These are phyloP conservation scores for Ochropleura plecta DNA, from an alignment of 2,888 invertebrate genomes.

Conservation along the genomic window DNA sequence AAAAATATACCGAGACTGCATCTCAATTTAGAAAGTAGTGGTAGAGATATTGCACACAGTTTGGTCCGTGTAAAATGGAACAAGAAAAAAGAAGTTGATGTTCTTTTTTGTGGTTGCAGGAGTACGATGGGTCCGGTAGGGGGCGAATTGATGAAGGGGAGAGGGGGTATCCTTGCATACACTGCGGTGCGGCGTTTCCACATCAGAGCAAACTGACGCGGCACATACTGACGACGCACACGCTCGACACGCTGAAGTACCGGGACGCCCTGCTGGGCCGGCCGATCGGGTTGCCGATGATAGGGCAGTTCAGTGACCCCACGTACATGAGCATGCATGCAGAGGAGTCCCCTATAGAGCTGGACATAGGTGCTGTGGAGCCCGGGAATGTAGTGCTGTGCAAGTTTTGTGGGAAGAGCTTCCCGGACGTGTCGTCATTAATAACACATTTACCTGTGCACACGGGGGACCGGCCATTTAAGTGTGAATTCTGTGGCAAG, in stretches of 20 bases:
- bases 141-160: constrained; percentile 88
- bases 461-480: constrained; percentile 97
- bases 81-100: constrained; percentile 97
- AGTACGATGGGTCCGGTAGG: constrained; percentile 94
- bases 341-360: constrained; percentile 91
- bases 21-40: constrained; percentile 90
- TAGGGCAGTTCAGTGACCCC: constrained; percentile 87
- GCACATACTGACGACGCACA: constrained; percentile 97
- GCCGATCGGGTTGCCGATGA: constrained; percentile 83
- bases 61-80: constrained; percentile 84
- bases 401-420: constrained; percentile 98
- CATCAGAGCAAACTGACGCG: constrained; percentile 97
- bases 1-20: constrained; percentile 86
- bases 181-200: constrained; percentile 96
- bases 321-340: constrained; percentile 87
- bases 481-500: constrained; percentile 98
- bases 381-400: constrained; percentile 95
- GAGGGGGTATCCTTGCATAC: constrained; percentile 95
- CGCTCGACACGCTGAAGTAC: constrained; percentile 96
- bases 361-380: constrained; percentile 91
- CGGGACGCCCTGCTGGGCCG: constrained; percentile 92
- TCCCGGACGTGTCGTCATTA: constrained; percentile 96
- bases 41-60: constrained; percentile 88
- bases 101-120: constrained; percentile 96
- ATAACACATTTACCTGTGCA: constrained; percentile 97